These are phyloP conservation scores for Montifringilla adamsi DNA, from an alignment of 2,113 vertebrate genomes.

Conservation along the genomic window DNA sequence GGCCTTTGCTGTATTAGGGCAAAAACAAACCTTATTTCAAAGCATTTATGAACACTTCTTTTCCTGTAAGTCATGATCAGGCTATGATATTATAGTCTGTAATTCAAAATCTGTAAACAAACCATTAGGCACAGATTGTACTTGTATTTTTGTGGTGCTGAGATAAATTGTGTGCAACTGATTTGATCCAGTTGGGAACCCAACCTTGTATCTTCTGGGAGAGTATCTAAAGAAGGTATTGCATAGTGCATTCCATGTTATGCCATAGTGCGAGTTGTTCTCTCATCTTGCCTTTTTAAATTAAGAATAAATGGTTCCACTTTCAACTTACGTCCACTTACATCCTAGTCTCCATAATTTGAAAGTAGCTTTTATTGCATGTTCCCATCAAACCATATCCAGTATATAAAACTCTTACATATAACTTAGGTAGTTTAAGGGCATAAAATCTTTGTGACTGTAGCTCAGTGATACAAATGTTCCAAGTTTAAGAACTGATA, in stretches of 20 bases:
- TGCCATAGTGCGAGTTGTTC: neutral
- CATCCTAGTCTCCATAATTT: neutral
- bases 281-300: neutral
- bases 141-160: neutral
- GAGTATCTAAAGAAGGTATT: neutral
- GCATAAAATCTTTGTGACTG: neutral
- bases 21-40: neutral
- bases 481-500: neutral
- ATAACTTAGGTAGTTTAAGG: neutral
- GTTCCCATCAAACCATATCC: neutral
- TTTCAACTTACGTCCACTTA: neutral
- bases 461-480: neutral
- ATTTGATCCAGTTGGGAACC: neutral
- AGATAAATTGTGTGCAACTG: neutral
- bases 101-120: neutral
- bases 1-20: neutral
- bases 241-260: rapidly evolving
- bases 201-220: neutral
- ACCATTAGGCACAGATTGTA: neutral
- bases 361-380: neutral
- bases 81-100: neutral
- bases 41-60: neutral
- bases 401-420: neutral
- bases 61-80: neutral
- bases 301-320: neutral